A percentile compares a stretch with the other conserved stretches of the same genome.
These are phyloP conservation scores for Nomada goodeniana DNA, from an alignment of 2,888 invertebrate genomes.

Conservation along the genomic window DNA sequence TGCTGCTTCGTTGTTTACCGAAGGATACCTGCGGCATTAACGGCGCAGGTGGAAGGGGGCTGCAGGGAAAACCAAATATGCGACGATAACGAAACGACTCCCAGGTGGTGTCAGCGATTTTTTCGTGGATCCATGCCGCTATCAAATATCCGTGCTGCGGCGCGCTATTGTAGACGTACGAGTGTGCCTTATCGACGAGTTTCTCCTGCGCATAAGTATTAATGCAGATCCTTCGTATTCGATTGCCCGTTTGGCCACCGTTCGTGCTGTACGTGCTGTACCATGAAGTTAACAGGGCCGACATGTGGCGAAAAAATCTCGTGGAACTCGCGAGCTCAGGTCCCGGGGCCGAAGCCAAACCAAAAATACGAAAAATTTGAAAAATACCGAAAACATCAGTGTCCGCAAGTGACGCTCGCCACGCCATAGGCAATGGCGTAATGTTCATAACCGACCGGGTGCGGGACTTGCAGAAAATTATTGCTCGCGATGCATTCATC, in stretches of 20 bases:
- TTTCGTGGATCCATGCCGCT: constrained; percentile 44
- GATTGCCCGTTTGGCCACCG: too few species aligned
- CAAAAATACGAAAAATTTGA: too few species aligned
- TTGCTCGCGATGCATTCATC: constrained; percentile 21
- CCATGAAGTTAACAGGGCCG: too few species aligned
- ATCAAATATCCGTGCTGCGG: constrained; percentile 11
- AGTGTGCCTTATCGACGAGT: background rate
- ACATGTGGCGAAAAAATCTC: too few species aligned
- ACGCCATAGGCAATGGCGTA: too few species aligned
- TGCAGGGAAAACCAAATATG: constrained; percentile 65
- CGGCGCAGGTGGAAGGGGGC: constrained; percentile 51
- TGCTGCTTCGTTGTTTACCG: constrained; percentile 81
- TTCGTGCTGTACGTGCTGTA: too few species aligned
- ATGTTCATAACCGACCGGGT: background rate
- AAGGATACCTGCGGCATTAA: constrained; percentile 78
- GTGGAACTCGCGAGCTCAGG: too few species aligned
- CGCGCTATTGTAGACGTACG: background rate
- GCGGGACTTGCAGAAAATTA: constrained; percentile 1
- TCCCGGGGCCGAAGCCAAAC: too few species aligned
- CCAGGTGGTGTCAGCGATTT: constrained; percentile 68
- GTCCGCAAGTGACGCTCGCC: too few species aligned
- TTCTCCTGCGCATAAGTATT: background rate
- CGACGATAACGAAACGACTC: constrained; percentile 70
- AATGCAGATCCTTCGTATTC: too few species aligned
- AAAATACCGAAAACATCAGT: too few species aligned